Conservation (phyloP, 2,888 invertebrate genomes). For the Eudiplozoon nipponicum region DNA sequence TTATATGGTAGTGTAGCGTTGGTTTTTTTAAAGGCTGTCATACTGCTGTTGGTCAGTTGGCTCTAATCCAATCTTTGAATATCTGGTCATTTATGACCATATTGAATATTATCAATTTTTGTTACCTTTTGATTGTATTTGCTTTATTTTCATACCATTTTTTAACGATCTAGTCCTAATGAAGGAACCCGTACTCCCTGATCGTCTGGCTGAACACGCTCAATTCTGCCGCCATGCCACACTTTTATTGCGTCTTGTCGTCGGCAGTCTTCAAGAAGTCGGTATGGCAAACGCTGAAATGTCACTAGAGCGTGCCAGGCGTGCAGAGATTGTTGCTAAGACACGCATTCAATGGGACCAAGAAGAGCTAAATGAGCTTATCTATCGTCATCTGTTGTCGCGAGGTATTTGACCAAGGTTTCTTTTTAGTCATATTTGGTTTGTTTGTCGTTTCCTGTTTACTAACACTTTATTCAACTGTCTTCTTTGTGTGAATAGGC, state of each 20-base stretch:
- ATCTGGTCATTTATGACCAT: too few relatives aligned
- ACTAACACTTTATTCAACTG: too few relatives aligned
- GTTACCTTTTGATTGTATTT: too few relatives aligned
- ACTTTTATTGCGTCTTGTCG: constrained; percentile 50
- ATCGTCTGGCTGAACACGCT: constrained; percentile 69
- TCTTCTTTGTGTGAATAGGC: too few relatives aligned
- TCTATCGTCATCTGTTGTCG: constrained; percentile 48
- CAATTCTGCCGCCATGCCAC: constrained; percentile 71
- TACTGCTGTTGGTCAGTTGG: not conserved
- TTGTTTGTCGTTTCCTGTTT: too few relatives aligned
- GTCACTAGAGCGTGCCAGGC: constrained; percentile 15
- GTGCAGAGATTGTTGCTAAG: constrained; percentile 69
- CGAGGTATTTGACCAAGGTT: too few relatives aligned
- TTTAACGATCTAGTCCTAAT: constrained; percentile 38
- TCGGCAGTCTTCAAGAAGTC: not conserved
- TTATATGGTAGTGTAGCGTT: not conserved
- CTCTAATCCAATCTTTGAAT: too few relatives aligned
- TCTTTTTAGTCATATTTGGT: too few relatives aligned
- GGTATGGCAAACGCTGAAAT: not conserved
- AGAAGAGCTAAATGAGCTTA: constrained; percentile 56
- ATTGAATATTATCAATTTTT: too few relatives aligned
- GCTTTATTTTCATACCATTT: too few relatives aligned
- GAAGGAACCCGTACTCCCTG: constrained; percentile 78
- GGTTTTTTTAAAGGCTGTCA: not conserved
- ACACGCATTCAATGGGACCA: constrained; percentile 76